phyloP scores from a whole-genome alignment of 2,888 invertebrate species.

The Melanargia galathea region DNA sequence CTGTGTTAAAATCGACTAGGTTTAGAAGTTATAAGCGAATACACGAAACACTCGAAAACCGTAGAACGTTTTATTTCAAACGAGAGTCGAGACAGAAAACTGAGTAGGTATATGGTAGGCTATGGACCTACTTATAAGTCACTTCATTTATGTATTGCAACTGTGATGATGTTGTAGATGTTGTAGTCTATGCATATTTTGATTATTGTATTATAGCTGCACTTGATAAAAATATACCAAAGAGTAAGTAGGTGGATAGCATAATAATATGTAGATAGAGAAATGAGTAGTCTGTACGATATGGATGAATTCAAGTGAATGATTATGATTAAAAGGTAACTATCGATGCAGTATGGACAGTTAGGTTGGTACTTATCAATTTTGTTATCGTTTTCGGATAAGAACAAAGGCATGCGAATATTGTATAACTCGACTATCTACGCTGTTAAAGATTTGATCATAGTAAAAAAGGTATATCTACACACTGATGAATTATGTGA shows the following conservation, averaged over 20 bases:
- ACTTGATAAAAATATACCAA: slow-evolving; percentile 11
- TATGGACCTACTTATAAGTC: no score
- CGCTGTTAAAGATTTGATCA: no score
- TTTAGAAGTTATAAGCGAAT: no score
- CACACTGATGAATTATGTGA: no score
- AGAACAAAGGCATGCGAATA: slow-evolving; percentile 39
- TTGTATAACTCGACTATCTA: not conserved
- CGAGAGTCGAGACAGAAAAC: not conserved
- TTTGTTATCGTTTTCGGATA: slow-evolving; percentile 54
- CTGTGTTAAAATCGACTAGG: no score
- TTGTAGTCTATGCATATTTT: not conserved
- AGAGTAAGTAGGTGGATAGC: not conserved
- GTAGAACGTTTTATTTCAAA: not conserved
- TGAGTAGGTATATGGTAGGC: not conserved
- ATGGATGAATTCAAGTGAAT: slow-evolving; percentile 55
- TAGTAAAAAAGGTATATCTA: no score
- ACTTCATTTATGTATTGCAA: slow-evolving; percentile 9
- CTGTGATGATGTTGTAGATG: not conserved
- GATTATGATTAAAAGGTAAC: slow-evolving; percentile 53
- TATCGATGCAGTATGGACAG: slow-evolving; percentile 52
- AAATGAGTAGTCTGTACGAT: slow-evolving; percentile 40
- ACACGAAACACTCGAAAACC: no score
- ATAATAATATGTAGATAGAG: not conserved
- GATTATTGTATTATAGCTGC: slow-evolving; percentile 4
- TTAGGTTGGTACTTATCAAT: slow-evolving; percentile 54